Evolutionary conservation across 2,888 invertebrate genomes (phyloP).

Genomic region (Leptinotarsa tumamoca): DNA sequence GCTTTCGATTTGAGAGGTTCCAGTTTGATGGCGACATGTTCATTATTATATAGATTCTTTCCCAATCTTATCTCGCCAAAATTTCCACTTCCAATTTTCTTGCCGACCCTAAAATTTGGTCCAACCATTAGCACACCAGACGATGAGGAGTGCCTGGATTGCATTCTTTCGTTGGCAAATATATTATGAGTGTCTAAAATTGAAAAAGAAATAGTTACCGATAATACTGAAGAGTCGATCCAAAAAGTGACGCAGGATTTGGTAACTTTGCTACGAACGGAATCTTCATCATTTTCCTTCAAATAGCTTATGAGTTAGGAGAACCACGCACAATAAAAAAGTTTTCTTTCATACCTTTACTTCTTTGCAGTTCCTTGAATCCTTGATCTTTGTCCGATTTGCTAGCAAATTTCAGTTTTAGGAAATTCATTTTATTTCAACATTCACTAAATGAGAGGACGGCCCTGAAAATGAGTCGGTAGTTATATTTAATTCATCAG

Average conservation of each 20-base stretch:
- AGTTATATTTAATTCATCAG: not conserved
- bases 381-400: slow-evolving; percentile 44
- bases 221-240: slow-evolving; percentile 42
- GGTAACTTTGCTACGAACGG: slow-evolving; percentile 37
- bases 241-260: slow-evolving; percentile 28
- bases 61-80: slow-evolving; percentile 99
- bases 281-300: slow-evolving; percentile 49
- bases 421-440: slow-evolving; percentile 53
- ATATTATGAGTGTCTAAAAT: slow-evolving; percentile 48
- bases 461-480: slow-evolving; percentile 40
- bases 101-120: slow-evolving; percentile 99
- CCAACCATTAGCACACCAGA: slow-evolving; percentile 98
- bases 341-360: slow-evolving; percentile 38
- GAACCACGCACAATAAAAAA: slow-evolving; percentile 9
- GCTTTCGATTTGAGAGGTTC: slow-evolving; percentile 99
- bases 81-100: slow-evolving; percentile 99
- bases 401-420: slow-evolving; percentile 51
- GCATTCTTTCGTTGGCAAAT: slow-evolving; percentile 68
- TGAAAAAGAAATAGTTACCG: slow-evolving; percentile 48
- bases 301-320: not conserved
- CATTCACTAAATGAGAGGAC: slow-evolving; percentile 40
- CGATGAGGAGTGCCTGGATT: slow-evolving; percentile 85
- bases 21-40: slow-evolving; percentile 99
- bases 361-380: slow-evolving; percentile 24
- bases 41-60: slow-evolving; percentile 99